Conservation (phyloP, 2,113 vertebrate species). For the Pseudorasbora parva region DNA sequence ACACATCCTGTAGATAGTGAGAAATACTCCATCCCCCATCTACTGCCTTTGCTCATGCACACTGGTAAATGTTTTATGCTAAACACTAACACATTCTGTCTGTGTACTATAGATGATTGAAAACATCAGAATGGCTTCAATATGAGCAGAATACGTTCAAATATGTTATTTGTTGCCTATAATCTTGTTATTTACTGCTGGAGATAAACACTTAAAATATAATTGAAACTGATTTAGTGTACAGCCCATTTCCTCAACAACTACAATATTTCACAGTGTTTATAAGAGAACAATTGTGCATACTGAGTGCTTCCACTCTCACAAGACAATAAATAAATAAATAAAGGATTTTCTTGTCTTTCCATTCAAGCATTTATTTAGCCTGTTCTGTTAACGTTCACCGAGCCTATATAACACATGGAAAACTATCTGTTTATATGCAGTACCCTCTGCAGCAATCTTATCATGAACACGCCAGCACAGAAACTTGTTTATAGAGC, state of each 20-base stretch:
- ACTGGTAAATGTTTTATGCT: constrained; percentile 32
- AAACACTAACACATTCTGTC: constrained; percentile 24
- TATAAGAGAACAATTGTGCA: background rate
- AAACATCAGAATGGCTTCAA: constrained; percentile 26
- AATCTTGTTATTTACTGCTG: constrained; percentile 6
- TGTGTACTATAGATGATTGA: constrained; percentile 12
- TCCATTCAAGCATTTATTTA: background rate
- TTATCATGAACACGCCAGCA: constrained; percentile 5
- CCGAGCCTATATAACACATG: background rate
- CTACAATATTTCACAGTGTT: background rate
- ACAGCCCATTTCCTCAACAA: background rate
- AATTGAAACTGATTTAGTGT: background rate
- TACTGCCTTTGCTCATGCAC: constrained; percentile 21
- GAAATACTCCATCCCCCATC: constrained; percentile 48
- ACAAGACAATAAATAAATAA: background rate
- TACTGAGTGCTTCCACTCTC: background rate
- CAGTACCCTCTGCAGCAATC: constrained; percentile 12
- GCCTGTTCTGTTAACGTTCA: background rate
- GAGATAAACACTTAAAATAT: background rate
- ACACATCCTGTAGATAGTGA: constrained; percentile 62
- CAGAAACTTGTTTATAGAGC: background rate
- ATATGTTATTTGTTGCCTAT: background rate
- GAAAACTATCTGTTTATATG: constrained; percentile 27
- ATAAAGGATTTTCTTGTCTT: background rate
- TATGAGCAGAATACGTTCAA: background rate